Conservation (phyloP, 2,888 invertebrate species). For the Pterostichus madidus region DNA sequence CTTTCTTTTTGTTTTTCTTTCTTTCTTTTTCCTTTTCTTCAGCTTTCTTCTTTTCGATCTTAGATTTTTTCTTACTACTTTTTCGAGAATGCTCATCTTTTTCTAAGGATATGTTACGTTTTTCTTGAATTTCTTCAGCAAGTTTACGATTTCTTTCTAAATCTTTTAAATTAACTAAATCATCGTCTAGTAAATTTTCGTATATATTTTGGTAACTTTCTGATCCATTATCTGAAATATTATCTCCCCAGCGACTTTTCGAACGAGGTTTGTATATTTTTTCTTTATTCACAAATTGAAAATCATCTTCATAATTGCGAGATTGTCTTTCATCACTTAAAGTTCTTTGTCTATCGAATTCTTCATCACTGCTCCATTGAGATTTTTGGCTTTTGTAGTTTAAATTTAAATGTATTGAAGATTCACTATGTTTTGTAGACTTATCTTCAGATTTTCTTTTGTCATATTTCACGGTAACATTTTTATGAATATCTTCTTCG, state of each 20-base stretch:
- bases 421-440: background rate
- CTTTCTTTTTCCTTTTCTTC: slow-evolving; percentile 58
- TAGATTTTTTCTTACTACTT: too few relatives aligned
- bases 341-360: slow-evolving; percentile 32
- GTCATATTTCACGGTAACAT: slow-evolving; percentile 25
- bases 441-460: slow-evolving; percentile 52
- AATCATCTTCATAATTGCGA: slow-evolving; percentile 40
- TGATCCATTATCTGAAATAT: slow-evolving; percentile 16
- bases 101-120: slow-evolving; percentile 42
- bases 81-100: background rate
- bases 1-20: slow-evolving; percentile 14
- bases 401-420: slow-evolving; percentile 14
- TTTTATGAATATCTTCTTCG: slow-evolving; percentile 57
- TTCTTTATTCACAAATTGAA: slow-evolving; percentile 43
- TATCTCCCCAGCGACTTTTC: slow-evolving; percentile 6
- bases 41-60: slow-evolving; percentile 28
- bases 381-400: slow-evolving; percentile 32
- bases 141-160: slow-evolving; percentile 29
- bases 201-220: background rate
- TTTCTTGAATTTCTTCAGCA: slow-evolving; percentile 55
- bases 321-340: slow-evolving; percentile 20
- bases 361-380: slow-evolving; percentile 61
- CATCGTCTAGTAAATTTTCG: slow-evolving; percentile 43
- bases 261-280: slow-evolving; percentile 32
- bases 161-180: slow-evolving; percentile 53